Evolutionary conservation across 2,113 vertebrate genomes (phyloP), one percentile per base, ranked within the genome.

Genomic region (Ceyx melanurus): DNA sequence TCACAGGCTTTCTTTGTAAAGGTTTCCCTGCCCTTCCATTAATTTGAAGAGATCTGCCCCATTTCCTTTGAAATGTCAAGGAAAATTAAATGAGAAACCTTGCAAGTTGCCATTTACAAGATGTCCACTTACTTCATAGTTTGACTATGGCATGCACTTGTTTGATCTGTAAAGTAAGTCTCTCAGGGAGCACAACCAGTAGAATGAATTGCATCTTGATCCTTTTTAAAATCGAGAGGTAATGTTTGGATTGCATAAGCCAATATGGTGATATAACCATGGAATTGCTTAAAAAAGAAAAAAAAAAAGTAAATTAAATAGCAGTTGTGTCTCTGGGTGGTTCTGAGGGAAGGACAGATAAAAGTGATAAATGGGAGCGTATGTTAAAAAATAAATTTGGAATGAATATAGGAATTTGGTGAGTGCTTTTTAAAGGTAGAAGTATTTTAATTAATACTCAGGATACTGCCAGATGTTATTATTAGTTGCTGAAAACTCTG

Each of bases 31-130:
- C n/a, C 53, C 17, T 94, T 96, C 28, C 45, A 54, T 51, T 93
- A 90, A 87, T 90, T 94, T 87, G 26, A 82, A 33, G 54, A 92
- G 58, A 90, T 93, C 58, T 65, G 31, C 53, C 42, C 86, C 62
- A 89, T 86, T 93, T 96, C 42, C 28, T 92, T 89, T 87, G 70
- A 96, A 94, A 95, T 91, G 90, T 96, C 88, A 95, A 66, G 66
- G 28, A 79, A 92, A 90, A 92, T 89, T 61, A 86, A 87, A 84
- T 75, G 2, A 68, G 71, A 89, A 84, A 21, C 31, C 46, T 81
- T 76, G 28, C 31, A 89, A 76, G 16, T 73, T 89, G 20, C 31
- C 58, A 82, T 54, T 93, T 91, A 64, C 57, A 75, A 87, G 53
- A 57, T 19, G 6, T 65, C 54, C 71, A 33, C 50, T 74, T 83